These are phyloP conservation scores for Holothuria scabra DNA, from an alignment of 53 echinoderm and acorn worm genomes.

Conservation along the genomic window DNA sequence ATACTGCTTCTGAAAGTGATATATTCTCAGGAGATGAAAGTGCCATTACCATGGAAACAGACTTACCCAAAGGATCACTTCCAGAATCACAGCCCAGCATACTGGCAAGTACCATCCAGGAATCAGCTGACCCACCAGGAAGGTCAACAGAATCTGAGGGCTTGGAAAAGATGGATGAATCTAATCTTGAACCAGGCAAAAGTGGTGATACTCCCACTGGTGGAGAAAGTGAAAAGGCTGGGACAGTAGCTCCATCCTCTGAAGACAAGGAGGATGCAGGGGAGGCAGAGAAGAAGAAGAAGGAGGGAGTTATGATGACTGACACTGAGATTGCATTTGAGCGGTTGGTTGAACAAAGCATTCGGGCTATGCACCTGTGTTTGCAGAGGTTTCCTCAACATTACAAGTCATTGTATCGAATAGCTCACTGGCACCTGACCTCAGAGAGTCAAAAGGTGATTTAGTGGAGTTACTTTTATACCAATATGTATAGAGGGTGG, in stretches of 20 bases:
- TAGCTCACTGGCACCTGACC: constrained; percentile 71
- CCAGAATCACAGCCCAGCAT: too few species aligned
- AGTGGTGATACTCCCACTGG: background rate
- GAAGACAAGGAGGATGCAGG: constrained; percentile 26
- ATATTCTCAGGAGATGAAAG: constrained; percentile 72
- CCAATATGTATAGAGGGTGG: background rate
- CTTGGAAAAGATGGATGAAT: constrained; percentile 28
- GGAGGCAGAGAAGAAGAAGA: constrained; percentile 19
- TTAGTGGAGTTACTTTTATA: background rate
- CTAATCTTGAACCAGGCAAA: background rate
- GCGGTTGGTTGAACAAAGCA: constrained; percentile 41
- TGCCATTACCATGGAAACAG: constrained; percentile 26
- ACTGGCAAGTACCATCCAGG: background rate
- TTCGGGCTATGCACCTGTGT: constrained; percentile 81
- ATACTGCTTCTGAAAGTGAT: constrained; percentile 81
- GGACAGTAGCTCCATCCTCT: background rate
- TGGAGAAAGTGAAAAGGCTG: constrained; percentile 30
- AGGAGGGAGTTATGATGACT: background rate
- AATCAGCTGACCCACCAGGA: background rate
- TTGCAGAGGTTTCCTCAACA: constrained; percentile 92
- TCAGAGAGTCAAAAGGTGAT: constrained; percentile 75
- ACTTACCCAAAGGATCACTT: background rate
- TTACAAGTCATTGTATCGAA: constrained; percentile 90
- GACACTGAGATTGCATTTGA: background rate
- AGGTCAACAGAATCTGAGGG: background rate